Conservation (phyloP, 2,888 invertebrate species). For the Agrotis segetum region DNA sequence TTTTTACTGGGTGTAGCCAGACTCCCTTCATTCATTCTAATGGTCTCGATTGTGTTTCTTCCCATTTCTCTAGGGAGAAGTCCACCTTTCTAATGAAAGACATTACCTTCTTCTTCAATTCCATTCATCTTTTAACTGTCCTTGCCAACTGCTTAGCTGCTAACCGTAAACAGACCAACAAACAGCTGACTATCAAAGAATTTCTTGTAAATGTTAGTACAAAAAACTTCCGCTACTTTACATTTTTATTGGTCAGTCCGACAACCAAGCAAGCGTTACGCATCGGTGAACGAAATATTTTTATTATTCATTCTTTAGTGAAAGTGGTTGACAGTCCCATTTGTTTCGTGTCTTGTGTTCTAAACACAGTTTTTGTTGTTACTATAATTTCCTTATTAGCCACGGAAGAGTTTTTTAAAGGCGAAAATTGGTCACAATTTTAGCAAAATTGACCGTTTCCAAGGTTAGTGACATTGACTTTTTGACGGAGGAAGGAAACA, state of each 20-base stretch:
- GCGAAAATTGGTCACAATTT: constrained; percentile 41
- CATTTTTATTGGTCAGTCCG: constrained; percentile 68
- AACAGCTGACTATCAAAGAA: constrained; percentile 47
- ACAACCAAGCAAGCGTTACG: constrained; percentile 68
- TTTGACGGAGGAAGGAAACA: constrained; percentile 55
- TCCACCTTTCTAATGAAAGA: too few species aligned
- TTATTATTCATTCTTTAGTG: constrained; percentile 84
- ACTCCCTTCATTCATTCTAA: too few species aligned
- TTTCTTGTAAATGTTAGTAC: constrained; percentile 49
- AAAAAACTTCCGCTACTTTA: constrained; percentile 67
- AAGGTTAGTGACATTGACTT: constrained; percentile 46
- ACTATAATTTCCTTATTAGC: constrained; percentile 71
- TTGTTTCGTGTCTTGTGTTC: constrained; percentile 82
- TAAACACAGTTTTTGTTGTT: constrained; percentile 72
- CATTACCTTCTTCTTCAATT: not conserved
- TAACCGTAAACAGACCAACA: constrained; percentile 17
- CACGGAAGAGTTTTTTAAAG: constrained; percentile 57
- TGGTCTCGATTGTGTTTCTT: too few species aligned
- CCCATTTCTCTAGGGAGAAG: too few species aligned
- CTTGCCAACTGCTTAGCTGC: not conserved
- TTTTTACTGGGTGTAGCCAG: too few species aligned
- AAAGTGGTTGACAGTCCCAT: constrained; percentile 86
- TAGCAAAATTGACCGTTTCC: constrained; percentile 17
- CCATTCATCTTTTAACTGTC: not conserved
- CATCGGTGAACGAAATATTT: constrained; percentile 74